phyloP scores from a whole-genome alignment of 2,888 invertebrate species.

The Argyresthia albistria region DNA sequence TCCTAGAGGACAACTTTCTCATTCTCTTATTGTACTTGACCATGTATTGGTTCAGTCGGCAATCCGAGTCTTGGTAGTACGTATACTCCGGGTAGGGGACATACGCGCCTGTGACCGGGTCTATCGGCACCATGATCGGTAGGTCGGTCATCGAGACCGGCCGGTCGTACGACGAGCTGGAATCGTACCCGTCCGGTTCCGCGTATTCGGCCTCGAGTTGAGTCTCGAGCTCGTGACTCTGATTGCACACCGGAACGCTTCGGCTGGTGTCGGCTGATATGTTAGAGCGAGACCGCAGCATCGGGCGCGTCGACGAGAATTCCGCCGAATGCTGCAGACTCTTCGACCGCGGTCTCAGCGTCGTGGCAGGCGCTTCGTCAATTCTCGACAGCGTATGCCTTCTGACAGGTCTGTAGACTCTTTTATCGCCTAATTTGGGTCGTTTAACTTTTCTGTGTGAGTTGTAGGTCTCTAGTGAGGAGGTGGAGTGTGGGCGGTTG shows the following conservation, averaged over 20 bases:
- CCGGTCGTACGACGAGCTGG: constrained; percentile 35
- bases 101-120: constrained; percentile 46
- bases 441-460: constrained; percentile 49
- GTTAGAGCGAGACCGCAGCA: constrained; percentile 50
- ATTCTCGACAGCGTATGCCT: constrained; percentile 55
- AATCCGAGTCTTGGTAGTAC: constrained; percentile 42
- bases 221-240: constrained; percentile 42
- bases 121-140: constrained; percentile 50
- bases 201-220: constrained; percentile 51
- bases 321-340: constrained; percentile 50
- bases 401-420: constrained; percentile 49
- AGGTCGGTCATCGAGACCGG: constrained; percentile 55
- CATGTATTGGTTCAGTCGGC: constrained; percentile 32
- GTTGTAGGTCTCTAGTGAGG: constrained; percentile 51
- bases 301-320: constrained; percentile 46
- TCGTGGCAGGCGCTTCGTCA: constrained; percentile 44
- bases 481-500: constrained; percentile 14
- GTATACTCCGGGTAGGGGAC: constrained; percentile 54
- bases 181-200: constrained; percentile 42
- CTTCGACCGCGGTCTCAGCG: constrained; percentile 31
- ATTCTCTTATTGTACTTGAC: constrained; percentile 34
- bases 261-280: constrained; percentile 60
- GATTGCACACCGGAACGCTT: constrained; percentile 58
- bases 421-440: constrained; percentile 43
- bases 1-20: constrained; percentile 38